Conservation (phyloP, 2,888 invertebrate species). For the Sphinx pinastri region DNA sequence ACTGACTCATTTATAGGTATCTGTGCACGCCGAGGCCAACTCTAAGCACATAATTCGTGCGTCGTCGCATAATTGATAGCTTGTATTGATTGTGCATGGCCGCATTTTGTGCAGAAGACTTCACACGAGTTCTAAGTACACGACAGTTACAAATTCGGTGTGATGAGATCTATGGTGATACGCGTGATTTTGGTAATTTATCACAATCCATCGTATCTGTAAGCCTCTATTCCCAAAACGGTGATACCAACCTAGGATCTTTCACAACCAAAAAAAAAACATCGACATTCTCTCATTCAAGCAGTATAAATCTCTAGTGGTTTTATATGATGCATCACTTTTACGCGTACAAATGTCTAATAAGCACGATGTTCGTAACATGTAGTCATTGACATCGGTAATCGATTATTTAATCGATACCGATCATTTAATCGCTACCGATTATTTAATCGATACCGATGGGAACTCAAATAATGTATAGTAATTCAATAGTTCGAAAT, state of each 20-base stretch:
- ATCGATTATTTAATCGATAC: conserved; percentile 1
- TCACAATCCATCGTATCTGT: conserved; percentile 15
- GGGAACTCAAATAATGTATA: conserved; percentile 3
- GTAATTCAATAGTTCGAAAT: conserved; percentile 34
- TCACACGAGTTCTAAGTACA: conserved; percentile 45
- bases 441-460: conserved; percentile 6
- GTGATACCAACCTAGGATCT: conserved; percentile 24
- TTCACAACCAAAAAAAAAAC: conserved; percentile 28
- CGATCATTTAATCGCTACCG: no score
- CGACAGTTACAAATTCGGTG: conserved; percentile 44
- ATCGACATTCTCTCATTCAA: neutral
- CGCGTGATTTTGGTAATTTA: conserved; percentile 23
- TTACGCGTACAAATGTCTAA: conserved; percentile 17
- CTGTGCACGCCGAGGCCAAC: conserved; percentile 21
- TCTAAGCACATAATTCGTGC: conserved; percentile 15
- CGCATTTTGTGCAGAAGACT: conserved; percentile 36
- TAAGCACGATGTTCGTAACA: neutral
- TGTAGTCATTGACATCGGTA: conserved; percentile 8
- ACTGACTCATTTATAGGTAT: conserved; percentile 41
- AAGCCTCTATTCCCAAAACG: conserved; percentile 24
- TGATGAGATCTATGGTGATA: conserved; percentile 46
- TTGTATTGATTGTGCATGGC: conserved; percentile 36
- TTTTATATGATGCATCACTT: neutral
- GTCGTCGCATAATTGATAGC: conserved; percentile 31
- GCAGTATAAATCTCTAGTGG: conserved; percentile 14